Evolutionary conservation across 2,113 vertebrate genomes (phyloP), one percentile per base, ranked within the genome.

Genomic region (Phalacrocorax aristotelis): DNA sequence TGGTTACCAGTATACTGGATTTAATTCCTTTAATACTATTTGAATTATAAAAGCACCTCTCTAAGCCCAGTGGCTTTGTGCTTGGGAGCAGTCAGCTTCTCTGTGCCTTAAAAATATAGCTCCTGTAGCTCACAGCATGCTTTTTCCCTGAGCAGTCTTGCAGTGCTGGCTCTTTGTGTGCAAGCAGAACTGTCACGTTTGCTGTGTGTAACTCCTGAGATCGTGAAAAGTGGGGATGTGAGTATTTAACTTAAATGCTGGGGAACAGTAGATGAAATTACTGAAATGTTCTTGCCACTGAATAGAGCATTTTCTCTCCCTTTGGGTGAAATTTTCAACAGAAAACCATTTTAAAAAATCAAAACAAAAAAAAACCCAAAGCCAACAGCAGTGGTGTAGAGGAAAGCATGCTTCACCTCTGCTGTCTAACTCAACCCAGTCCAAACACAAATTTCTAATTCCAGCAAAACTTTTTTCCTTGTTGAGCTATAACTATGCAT

Each of bases 181-280:
- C 68, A 65, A 58, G 86, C 86, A 90, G 40, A 95, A 18, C 92
- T 95, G 94, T 94, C 89, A 85, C 79, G 10, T 74, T 46, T 54
- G 29, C 82, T 92, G 60, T 71, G 58, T 62, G 60, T 76, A 87
- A 52, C 25, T 6, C 54, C 32, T 38, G 54, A 58, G 78, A 46
- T 77, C 58, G 15, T 64, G 38, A 26, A 38, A 87, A 94, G 13
- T 36, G 15, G 32, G 40, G 20, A 27, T 62, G 79, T 38, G 88
- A 85, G 46, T 83, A 32, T 77, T 93, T 80, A 87, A 57, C 48
- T 68, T 83, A 48, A 90, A n/a, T 58, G 26, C 60, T 81, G 79
- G 46, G 29, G 64, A 29, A 58, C 42, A 66, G 22, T 6, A 42
- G 32, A 29, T 57, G 76, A 55, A 76, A 58, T 81, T 69, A 81